Conservation (phyloP, 2,888 invertebrate genomes). For the Endotricha flammealis region DNA sequence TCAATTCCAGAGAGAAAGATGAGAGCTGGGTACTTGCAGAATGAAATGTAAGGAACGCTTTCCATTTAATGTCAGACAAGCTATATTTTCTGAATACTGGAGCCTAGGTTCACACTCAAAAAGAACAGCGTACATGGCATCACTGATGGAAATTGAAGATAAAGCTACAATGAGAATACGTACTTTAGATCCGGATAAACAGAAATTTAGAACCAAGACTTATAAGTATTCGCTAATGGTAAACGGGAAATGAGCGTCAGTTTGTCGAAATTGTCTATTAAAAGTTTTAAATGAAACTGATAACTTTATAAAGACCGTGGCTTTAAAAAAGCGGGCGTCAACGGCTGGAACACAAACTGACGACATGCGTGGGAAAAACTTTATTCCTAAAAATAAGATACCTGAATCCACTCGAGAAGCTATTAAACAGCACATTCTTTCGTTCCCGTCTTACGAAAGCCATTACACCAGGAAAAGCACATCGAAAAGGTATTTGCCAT, state of each 20-base stretch:
- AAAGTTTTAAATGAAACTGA: constrained; percentile 6
- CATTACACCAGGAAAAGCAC: constrained; percentile 10
- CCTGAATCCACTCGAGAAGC: constrained; percentile 8
- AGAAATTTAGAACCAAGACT: constrained; percentile 4
- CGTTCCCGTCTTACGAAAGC: constrained; percentile 8
- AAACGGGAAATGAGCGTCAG: constrained; percentile 4
- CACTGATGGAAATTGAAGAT: constrained; percentile 8
- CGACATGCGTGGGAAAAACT: constrained; percentile 2
- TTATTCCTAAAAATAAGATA: constrained; percentile 8
- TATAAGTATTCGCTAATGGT: constrained; percentile 1
- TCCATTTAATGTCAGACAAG: constrained; percentile 7
- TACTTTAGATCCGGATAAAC: constrained; percentile 7
- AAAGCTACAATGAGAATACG: constrained; percentile 7
- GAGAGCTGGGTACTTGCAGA: constrained; percentile 3
- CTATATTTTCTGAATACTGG: constrained; percentile 10
- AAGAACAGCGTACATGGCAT: constrained; percentile 11
- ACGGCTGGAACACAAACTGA: constrained; percentile 4
- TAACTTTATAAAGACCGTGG: constrained; percentile 5
- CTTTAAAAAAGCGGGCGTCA: constrained; percentile 5
- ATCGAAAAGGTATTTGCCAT: not conserved
- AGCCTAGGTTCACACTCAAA: constrained; percentile 10
- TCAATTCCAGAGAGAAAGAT: constrained; percentile 7
- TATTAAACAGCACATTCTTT: constrained; percentile 8
- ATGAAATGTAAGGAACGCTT: constrained; percentile 10
- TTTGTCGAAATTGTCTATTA: constrained; percentile 4